A percentile compares a stretch with the other conserved stretches of the same genome.
Conservation (phyloP, 2,797 vertebrate species). For the Scleropages formosus region DNA sequence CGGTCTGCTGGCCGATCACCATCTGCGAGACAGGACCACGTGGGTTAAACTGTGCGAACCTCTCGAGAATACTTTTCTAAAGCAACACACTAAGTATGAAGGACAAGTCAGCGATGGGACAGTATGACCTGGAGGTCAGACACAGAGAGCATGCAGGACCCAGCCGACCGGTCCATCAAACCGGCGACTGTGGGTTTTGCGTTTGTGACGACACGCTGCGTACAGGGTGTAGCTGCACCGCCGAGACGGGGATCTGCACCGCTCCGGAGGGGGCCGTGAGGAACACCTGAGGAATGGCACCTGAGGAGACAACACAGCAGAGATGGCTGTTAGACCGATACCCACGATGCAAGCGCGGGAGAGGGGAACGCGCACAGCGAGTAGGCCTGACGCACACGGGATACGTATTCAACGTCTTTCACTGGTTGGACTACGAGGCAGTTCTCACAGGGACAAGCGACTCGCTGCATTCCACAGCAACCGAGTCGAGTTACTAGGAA, state of each 20-base stretch:
- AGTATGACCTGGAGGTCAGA: no score
- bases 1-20: conserved; percentile 85
- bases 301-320: conserved; percentile 36
- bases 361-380: background rate
- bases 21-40: conserved; percentile 69
- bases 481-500: no score
- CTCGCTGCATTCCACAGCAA: no score
- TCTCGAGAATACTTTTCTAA: background rate
- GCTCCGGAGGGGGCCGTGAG: conserved; percentile 84
- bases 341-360: no score
- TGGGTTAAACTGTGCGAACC: no score
- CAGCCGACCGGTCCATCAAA: no score
- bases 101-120: background rate
- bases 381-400: background rate
- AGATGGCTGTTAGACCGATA: no score
- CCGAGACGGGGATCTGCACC: conserved; percentile 87
- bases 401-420: no score
- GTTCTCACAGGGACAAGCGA: no score
- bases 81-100: background rate
- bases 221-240: conserved; percentile 91
- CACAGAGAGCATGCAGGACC: no score
- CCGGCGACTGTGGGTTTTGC: no score
- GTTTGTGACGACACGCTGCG: background rate
- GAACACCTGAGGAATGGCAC: conserved; percentile 81
- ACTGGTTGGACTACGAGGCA: no score